Percentiles rank a stretch among this genome's conserved stretches.
These are phyloP conservation scores for Isotomurus palustris DNA, from an alignment of 2,888 invertebrate genomes.

Conservation along the genomic window DNA sequence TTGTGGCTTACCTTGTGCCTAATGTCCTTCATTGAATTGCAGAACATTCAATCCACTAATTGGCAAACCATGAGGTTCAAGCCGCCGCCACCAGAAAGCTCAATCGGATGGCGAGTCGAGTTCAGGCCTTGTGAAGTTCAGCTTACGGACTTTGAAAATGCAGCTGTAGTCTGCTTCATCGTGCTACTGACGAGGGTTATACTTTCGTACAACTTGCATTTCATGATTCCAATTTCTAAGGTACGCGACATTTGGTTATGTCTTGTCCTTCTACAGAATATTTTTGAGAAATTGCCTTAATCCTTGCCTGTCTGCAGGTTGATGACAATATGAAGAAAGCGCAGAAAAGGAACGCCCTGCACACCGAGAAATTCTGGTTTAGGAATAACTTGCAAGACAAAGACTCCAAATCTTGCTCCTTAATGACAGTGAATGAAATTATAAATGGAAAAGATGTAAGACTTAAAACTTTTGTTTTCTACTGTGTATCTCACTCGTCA, in stretches of 20 bases:
- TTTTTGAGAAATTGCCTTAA: background rate
- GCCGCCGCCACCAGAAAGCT: conserved; percentile 90
- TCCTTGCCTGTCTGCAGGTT: conserved; percentile 54
- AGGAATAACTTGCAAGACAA: conserved; percentile 51
- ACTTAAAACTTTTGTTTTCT: conserved; percentile 7
- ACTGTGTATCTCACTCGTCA: background rate
- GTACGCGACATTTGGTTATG: no score
- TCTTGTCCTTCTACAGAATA: no score
- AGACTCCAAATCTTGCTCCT: conserved; percentile 59
- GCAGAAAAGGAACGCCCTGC: conserved; percentile 83
- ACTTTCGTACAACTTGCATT: conserved; percentile 89
- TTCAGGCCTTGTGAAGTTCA: conserved; percentile 98
- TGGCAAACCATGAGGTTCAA: conserved; percentile 99
- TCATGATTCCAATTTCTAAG: conserved; percentile 96
- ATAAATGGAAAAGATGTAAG: conserved; percentile 82
- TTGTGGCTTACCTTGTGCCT: no score
- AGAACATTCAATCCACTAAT: conserved; percentile 98
- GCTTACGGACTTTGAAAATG: conserved; percentile 98
- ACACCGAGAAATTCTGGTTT: conserved; percentile 87
- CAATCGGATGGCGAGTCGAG: conserved; percentile 99
- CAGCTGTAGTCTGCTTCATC: conserved; percentile 95
- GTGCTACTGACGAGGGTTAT: conserved; percentile 95
- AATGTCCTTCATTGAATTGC: no score
- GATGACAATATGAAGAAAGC: conserved; percentile 97
- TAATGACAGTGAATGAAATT: conserved; percentile 92